A percentile compares a stretch with the other conserved stretches of the same genome.
Evolutionary conservation across 2,113 vertebrate genomes (phyloP).

Genomic region (pig (Sus scrofa)): DNA sequence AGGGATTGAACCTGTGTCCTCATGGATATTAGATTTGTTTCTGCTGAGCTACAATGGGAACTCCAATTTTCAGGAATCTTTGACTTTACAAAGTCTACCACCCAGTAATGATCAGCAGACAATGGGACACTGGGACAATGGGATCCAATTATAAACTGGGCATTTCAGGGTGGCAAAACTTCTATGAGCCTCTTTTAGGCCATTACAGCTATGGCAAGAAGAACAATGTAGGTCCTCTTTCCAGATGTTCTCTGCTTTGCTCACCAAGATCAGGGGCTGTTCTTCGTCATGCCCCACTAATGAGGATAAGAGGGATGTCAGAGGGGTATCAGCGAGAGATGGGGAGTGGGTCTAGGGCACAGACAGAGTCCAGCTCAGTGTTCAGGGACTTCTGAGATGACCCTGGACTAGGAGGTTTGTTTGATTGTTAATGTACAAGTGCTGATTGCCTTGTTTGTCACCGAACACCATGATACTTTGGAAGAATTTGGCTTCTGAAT

Average conservation of each 20-base stretch:
- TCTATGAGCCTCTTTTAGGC: neutral
- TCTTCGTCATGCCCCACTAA: neutral
- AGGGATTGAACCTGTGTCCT: no score
- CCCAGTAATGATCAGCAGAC: neutral
- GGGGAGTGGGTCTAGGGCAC: neutral
- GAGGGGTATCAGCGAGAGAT: neutral
- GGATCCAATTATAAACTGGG: neutral
- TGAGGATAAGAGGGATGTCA: neutral
- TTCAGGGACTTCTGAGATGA: neutral
- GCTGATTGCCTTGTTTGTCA: neutral
- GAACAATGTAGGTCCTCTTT: neutral
- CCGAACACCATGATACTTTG: neutral
- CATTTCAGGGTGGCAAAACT: neutral
- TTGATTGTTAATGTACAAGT: neutral
- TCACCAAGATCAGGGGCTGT: neutral
- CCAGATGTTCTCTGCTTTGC: neutral
- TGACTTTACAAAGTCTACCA: neutral
- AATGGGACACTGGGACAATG: neutral
- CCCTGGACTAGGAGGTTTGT: no score
- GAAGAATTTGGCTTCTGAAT: neutral
- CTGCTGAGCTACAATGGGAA: no score
- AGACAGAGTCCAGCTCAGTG: neutral
- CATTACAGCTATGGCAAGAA: neutral
- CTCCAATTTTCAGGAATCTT: neutral
- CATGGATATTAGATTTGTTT: no score